Base-by-base conservation (phyloP, 1,140 invertebrate species). In the Drosophila teissieri region DNA sequence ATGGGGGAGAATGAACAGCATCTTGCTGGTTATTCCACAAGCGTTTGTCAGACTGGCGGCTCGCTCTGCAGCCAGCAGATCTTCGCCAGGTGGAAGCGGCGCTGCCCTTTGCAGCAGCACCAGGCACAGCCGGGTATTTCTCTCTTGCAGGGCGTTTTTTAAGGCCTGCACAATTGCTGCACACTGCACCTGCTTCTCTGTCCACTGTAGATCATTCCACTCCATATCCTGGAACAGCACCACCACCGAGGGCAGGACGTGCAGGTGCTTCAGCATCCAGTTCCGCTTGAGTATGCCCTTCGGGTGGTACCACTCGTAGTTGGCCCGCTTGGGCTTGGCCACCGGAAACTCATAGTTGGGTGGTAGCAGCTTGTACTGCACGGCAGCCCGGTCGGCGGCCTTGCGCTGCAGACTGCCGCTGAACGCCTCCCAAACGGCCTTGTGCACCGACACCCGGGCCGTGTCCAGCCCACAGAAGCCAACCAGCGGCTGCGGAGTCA, bases 151-250 rank as follows among this genome's bases (percentile, higher is more conserved):
- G 48, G 60, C 61, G 51, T 86, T 92, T 31, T 96, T 96, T 49
- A 99, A 94, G 22, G 96, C 95, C 92, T 98, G 97, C n/a, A 99
- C 95, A 89, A 96, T 95, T 1, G 96, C 96, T 6, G 97, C 96
- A 93, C 97, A 99, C 93, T 99, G 98, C 80, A 97, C 95, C 90
- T 97, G 97, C 88, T 97, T 98, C 78, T 99, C 98, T 83, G 96
- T 96, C 97, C 98, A 99, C 51, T 96, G 94, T 1, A 94, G 93
- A 93, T 99, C 98, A 92, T 98, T 97, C 98, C 98, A 99, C 93
- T 99, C 98, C 78, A 99, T 94, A 90, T 99, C 98, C 93, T 97
- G 98, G 92, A 99, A 99, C 39, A 98, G 94, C 8, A 99, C 97
- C 52, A 99, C 95, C 1, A 99, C 95, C 4, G 98, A 96, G 15